These are phyloP conservation scores for Aphaenogaster rudis DNA, from an alignment of 1,140 invertebrate genomes.

Conservation along the genomic window DNA sequence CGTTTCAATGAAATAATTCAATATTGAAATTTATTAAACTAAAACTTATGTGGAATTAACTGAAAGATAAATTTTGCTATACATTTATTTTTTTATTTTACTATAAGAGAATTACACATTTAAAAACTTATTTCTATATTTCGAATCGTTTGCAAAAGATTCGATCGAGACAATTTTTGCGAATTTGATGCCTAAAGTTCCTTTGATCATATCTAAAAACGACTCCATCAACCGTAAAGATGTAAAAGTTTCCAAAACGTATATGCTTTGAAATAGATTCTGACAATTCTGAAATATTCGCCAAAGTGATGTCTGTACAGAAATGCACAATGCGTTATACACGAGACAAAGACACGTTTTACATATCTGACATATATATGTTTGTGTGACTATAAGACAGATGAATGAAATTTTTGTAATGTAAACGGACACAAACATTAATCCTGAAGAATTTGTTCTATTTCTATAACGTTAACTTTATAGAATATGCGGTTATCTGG, in stretches of 20 bases:
- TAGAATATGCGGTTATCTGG: not conserved
- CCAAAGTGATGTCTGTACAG: not conserved
- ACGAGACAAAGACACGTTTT: not conserved
- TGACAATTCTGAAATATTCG: not conserved
- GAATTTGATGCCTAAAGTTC: constrained; percentile 8
- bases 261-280: not conserved
- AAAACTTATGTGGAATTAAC: not conserved
- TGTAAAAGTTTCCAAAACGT: constrained; percentile 10
- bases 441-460: not conserved
- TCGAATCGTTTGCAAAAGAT: not conserved
- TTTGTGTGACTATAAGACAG: not conserved
- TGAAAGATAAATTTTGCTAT: not conserved
- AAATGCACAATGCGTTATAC: not conserved
- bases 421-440: not conserved
- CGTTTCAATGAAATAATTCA: not conserved
- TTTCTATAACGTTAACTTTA: constrained; percentile 29
- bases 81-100: too few species aligned
- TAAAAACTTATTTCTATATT: constrained; percentile 5
- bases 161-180: not conserved
- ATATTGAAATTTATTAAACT: not conserved
- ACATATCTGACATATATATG: not conserved
- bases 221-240: not conserved
- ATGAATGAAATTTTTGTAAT: constrained; percentile 10
- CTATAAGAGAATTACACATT: not conserved
- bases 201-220: constrained; percentile 24